Evolutionary conservation across 2,797 vertebrate genomes (phyloP), one percentile per base, ranked within the genome.

Genomic region (Mareca penelope): DNA sequence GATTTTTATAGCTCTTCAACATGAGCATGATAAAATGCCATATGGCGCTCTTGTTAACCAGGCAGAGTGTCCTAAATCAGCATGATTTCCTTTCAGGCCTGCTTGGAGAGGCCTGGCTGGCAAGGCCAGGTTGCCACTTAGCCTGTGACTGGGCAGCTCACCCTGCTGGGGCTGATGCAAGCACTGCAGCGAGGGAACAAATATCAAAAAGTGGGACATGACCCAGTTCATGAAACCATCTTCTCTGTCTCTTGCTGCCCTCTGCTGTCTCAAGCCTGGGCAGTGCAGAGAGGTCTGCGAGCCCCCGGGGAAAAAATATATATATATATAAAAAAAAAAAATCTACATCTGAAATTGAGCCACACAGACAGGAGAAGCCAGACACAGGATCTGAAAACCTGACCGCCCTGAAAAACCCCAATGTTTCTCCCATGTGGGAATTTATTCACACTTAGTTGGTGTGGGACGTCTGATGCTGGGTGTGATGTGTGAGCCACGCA

Each of bases 201-300:
- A 44, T 14, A 35, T 6, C 91, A 53, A 28, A 63, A 72, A 37
- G 19, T 1, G 48, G 56, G 46, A 82, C 40, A 8, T 82, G 80
- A 78, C 80, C 73, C 53, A 5, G 0, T 80, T 82, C 7, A 7
- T 13, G 56, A 59, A 42, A 12, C 0, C 0, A 4, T 60, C 96
- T 96, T 91, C 90, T 93, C 84, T 97, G 91, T 97, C 95, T 97
- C 93, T 96, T 98, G 96, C 97, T 98, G 98, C 98, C 97, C 97
- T 93, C 98, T 98, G 93, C 97, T 97, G 98, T 91, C 77, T 42
- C 80, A 50, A 22, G 19, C 29, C 19, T 1, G 3, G 63, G 72
- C 1, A 18, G 57, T 48, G 65, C 7, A 2, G 73, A 17, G 52
- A 22, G 24, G 12, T 33, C 35, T 24, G 31, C 4, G 5, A 52